These are phyloP conservation scores for Zapornia atra DNA, from an alignment of 2,113 vertebrate genomes.

Conservation along the genomic window DNA sequence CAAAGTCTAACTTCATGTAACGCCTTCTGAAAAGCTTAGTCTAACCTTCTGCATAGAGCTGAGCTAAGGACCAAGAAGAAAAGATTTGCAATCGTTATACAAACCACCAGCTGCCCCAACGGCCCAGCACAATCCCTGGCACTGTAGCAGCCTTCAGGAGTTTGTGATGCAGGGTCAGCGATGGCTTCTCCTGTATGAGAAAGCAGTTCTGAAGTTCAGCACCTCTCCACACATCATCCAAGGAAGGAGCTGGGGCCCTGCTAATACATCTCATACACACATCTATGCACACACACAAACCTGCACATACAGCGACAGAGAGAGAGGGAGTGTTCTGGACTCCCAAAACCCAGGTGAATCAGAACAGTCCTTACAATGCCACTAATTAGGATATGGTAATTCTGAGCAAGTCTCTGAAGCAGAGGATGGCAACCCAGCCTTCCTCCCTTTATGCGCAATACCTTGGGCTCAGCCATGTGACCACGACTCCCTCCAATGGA, in stretches of 20 bases:
- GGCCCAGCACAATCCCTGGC: neutral
- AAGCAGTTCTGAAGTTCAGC: neutral
- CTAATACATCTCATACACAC: rapidly evolving
- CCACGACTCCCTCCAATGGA: constrained; percentile 52
- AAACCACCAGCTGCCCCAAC: neutral
- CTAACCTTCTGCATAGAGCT: neutral
- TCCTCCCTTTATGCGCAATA: neutral
- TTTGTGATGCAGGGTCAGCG: rapidly evolving
- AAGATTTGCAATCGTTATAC: neutral
- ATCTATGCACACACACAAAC: rapidly evolving
- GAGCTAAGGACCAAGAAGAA: neutral
- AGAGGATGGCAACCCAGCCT: neutral
- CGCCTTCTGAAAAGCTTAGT: neutral
- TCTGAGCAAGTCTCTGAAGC: neutral
- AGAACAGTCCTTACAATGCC: neutral
- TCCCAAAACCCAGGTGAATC: too few species aligned
- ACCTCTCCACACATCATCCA: neutral
- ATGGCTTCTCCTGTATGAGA: neutral
- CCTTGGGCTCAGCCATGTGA: neutral
- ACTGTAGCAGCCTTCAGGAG: neutral
- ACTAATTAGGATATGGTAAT: neutral
- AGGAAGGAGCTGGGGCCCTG: neutral
- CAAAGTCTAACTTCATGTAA: neutral
- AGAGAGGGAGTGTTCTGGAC: rapidly evolving
- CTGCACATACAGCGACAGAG: rapidly evolving